Base-by-base conservation (phyloP, 1,140 invertebrate genomes). In the Danaus plexippus region DNA sequence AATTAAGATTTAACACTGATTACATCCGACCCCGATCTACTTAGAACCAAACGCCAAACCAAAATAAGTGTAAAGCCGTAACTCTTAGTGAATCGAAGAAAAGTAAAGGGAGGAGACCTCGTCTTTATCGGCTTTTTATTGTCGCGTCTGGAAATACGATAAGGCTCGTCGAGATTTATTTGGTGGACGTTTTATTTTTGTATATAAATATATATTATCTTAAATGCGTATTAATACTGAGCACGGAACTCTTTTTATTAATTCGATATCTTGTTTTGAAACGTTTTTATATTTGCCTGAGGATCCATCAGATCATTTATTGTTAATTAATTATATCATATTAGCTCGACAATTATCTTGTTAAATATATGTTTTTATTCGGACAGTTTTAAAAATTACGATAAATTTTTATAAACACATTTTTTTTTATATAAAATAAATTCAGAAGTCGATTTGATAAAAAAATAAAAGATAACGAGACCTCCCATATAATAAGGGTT, bases 1-100 rank as follows among this genome's bases (percentile, higher is more conserved):
- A 82, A 84, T 84, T 84, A 82, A 84, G 77, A 84, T 82, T 66
- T 77, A 72, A 79, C 77, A 58, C 74, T 73, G 80, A 84, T 84
- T 82, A 79, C 71, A 57, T 57, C 68, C 66, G 47, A 13, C 54
- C 64, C 67, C 60, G 65, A 58, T 54, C 50, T 47, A 66, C 52
- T 45, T 57, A 57, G 58, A 67, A 32, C 22, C 22, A 32, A 32
- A 32, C 7, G 22, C 7, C 22, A 32, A 32, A 32, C 22, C 5
- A 32, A 32, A 32, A 32, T 32, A 32, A 32, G 22, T 32, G 22
- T 32, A 32, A 32, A 32, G 22, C 22, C 22, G 22, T 32, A 32
- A 32, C 22, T 32, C 22, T 32, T 32, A 6, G 22, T 32, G 22
- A 32, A 32, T 49, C 54, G 54, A 53, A 55, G 44, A 54, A 55